phyloP scores from a whole-genome alignment of 2,797 vertebrate genomes.

The Gastrophryne carolinensis region DNA sequence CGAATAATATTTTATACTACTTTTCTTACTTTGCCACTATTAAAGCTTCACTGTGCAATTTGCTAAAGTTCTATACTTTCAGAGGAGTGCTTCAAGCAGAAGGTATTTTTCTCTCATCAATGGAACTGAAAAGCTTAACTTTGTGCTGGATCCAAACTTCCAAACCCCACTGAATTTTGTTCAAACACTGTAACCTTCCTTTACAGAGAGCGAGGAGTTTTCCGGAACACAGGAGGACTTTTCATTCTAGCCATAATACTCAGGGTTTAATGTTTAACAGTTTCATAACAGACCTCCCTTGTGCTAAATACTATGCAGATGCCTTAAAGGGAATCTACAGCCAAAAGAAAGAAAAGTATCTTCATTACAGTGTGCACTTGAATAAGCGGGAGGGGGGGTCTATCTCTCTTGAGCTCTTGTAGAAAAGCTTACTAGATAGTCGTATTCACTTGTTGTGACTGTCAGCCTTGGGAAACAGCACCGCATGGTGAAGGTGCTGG shows the following conservation, averaged over 20 bases:
- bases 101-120: too few relatives aligned
- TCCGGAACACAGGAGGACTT: background rate
- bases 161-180: conserved; percentile 13
- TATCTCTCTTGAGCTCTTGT: too few relatives aligned
- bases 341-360: conserved; percentile 3
- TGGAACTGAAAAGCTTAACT: background rate
- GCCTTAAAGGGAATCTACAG: background rate
- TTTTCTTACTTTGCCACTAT: conserved; percentile 40
- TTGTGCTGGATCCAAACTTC: conserved; percentile 30
- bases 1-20: conserved; percentile 43
- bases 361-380: background rate
- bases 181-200: conserved; percentile 36
- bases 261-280: conserved; percentile 33
- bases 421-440: too few relatives aligned
- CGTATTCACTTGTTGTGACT: too few relatives aligned
- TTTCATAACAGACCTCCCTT: conserved; percentile 7
- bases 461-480: too few relatives aligned
- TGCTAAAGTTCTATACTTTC: conserved; percentile 15
- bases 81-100: conserved; percentile 14
- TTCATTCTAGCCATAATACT: conserved; percentile 25
- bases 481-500: too few relatives aligned
- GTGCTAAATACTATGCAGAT: background rate
- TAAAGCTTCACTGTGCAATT: conserved; percentile 47
- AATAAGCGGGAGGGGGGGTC: too few relatives aligned
- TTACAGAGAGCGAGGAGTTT: background rate